Evolutionary conservation across 2,113 vertebrate species (phyloP).

Genomic region (Strix uralensis): DNA sequence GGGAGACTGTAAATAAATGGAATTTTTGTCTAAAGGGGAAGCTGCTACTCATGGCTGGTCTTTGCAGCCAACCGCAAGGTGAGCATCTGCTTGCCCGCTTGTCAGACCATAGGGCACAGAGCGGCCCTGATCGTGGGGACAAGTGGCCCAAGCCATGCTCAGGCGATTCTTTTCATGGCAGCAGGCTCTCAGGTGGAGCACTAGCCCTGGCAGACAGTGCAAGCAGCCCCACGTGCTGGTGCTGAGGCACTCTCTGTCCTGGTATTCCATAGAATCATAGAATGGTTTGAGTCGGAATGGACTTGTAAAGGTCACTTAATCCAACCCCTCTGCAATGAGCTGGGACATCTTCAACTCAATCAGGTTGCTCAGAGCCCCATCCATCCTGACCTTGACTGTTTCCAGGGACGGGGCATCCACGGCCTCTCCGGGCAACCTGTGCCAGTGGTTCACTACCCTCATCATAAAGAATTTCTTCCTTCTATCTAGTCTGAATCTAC

Average conservation of each 20-base stretch:
- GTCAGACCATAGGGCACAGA: not conserved
- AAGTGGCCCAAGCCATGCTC: not conserved
- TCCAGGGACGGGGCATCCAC: not conserved
- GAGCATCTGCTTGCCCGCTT: not conserved
- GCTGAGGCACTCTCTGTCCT: not conserved
- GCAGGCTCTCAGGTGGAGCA: not conserved
- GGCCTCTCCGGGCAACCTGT: not conserved
- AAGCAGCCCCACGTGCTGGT: not conserved
- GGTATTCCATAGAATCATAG: not conserved
- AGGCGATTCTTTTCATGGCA: not conserved
- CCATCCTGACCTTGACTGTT: not conserved
- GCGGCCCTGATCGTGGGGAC: not conserved
- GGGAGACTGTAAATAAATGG: not conserved
- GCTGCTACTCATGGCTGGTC: not conserved
- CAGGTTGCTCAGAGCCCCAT: accelerated
- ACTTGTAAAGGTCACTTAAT: not conserved
- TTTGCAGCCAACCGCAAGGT: accelerated
- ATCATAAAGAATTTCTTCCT: not conserved
- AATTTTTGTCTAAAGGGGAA: not conserved
- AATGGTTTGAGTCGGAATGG: not conserved
- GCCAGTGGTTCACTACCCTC: not conserved
- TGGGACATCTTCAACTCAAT: accelerated
- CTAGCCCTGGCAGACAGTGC: not conserved
- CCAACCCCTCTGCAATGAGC: not conserved
- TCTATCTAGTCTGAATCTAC: not conserved